phyloP scores from a whole-genome alignment of 1,140 invertebrate genomes.

The Acromyrmex heyeri region DNA sequence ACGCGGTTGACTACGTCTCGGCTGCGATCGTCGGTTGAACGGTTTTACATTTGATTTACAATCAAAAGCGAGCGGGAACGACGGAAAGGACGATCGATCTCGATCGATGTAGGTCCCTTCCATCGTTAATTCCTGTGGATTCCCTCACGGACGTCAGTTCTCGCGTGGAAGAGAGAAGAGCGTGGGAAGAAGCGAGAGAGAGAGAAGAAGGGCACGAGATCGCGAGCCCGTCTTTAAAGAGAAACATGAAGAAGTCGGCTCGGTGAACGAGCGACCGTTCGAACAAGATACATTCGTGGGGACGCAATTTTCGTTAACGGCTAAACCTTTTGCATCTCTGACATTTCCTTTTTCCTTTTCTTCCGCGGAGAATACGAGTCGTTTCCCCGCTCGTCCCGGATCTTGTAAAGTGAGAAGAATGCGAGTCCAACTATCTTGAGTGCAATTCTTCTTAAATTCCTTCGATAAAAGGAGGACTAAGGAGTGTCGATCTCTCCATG shows the following conservation, averaged over 20 bases:
- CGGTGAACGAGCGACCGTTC: not conserved
- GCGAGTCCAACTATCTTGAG: not conserved
- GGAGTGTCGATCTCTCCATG: too few species aligned
- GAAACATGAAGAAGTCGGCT: not conserved
- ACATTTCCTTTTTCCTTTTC: not conserved
- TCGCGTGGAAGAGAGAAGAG: not conserved
- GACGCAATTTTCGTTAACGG: not conserved
- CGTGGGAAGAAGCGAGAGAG: not conserved
- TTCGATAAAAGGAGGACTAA: too few species aligned
- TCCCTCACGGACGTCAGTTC: not conserved
- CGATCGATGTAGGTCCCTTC: not conserved
- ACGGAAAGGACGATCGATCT: not conserved
- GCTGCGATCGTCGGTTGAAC: not conserved
- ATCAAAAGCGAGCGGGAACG: not conserved
- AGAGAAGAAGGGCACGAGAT: not conserved
- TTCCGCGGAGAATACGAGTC: not conserved
- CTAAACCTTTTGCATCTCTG: not conserved
- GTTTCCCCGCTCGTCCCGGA: not conserved
- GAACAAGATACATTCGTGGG: not conserved
- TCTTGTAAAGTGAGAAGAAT: not conserved
- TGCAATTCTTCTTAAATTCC: too few species aligned
- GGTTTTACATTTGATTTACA: too few species aligned
- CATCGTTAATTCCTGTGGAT: not conserved
- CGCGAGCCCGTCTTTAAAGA: not conserved
- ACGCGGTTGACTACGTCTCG: not conserved